phyloP scores from a whole-genome alignment of 2,888 invertebrate genomes.

The Stomorhina lunata region DNA sequence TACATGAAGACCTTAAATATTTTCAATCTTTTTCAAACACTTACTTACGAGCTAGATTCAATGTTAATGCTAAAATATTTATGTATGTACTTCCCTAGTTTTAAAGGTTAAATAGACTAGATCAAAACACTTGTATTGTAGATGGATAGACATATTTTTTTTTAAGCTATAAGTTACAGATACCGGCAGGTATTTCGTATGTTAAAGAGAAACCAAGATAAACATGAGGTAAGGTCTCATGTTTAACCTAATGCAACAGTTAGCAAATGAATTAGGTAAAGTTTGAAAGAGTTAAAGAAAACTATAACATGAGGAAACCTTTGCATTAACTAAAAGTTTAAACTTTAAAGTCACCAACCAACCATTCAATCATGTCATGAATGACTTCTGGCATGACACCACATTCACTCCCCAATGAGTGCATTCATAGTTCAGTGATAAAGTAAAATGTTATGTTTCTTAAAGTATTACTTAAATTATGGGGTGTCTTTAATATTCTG shows the following conservation, averaged over 20 bases:
- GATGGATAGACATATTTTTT: no score
- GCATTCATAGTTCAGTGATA: no score
- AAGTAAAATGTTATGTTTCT: no score
- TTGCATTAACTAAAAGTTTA: neutral
- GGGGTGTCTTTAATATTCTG: constrained; percentile 9
- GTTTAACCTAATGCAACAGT: constrained; percentile 46
- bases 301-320: neutral
- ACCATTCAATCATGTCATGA: constrained; percentile 15
- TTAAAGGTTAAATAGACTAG: constrained; percentile 49
- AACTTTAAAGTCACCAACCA: no score
- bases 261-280: constrained; percentile 8
- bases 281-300: constrained; percentile 1
- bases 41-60: constrained; percentile 45
- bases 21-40: constrained; percentile 29
- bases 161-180: no score
- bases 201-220: neutral
- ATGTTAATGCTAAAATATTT: constrained; percentile 50
- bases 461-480: constrained; percentile 43
- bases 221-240: constrained; percentile 6
- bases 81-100: constrained; percentile 5
- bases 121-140: constrained; percentile 39
- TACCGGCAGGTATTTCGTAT: neutral
- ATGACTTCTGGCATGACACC: neutral
- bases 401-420: neutral
- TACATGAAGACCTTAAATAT: constrained; percentile 55